Conservation (phyloP, 2,113 vertebrate genomes). For the Paramormyrops kingsleyae region DNA sequence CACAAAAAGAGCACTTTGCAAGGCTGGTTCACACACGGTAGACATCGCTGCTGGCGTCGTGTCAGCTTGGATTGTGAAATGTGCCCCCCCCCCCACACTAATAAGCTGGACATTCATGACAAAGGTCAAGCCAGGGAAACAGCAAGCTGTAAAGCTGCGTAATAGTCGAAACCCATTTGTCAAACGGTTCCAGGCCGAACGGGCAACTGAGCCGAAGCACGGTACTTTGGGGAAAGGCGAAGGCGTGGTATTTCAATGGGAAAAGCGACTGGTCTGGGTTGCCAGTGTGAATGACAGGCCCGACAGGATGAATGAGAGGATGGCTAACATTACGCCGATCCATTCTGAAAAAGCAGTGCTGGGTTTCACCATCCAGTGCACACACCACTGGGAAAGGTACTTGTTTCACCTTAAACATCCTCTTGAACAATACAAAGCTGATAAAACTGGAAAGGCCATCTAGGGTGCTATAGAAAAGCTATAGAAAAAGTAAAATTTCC, state of each 20-base stretch:
- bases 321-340: background rate
- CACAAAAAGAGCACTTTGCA: background rate
- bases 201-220: background rate
- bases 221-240: background rate
- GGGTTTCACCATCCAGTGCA: background rate
- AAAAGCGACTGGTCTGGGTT: background rate
- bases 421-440: background rate
- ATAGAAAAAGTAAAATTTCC: background rate
- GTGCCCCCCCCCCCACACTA: background rate
- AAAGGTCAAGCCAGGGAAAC: background rate
- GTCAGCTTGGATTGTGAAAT: background rate
- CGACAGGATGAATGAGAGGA: background rate
- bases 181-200: background rate
- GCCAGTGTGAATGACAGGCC: background rate
- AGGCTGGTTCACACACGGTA: background rate
- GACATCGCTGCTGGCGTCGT: background rate
- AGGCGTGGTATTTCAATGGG: background rate
- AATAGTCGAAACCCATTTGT: background rate
- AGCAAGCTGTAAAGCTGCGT: background rate
- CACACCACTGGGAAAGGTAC: background rate
- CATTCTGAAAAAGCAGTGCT: background rate
- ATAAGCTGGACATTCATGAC: background rate
- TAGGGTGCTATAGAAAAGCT: background rate
- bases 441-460: background rate
- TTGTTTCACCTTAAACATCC: background rate